A percentile compares a stretch with the other conserved stretches of the same genome.
Conservation (phyloP, 1,140 invertebrate genomes). For the Catajapyx aquilonaris region DNA sequence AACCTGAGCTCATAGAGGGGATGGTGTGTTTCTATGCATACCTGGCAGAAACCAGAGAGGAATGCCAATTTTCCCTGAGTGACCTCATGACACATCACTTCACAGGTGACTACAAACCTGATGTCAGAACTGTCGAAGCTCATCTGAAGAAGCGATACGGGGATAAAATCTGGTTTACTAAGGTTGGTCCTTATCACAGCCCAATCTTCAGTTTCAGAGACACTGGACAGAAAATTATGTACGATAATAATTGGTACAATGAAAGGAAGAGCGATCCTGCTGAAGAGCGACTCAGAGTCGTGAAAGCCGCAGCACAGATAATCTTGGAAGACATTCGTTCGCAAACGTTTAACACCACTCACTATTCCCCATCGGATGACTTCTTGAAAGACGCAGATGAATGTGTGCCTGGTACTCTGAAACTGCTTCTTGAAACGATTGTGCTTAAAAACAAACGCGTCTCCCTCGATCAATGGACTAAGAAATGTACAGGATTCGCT, state of each 20-base stretch:
- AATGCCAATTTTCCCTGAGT: constrained; percentile 5
- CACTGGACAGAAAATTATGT: constrained; percentile 7
- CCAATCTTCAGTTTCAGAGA: constrained; percentile 6
- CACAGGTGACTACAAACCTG: constrained; percentile 5
- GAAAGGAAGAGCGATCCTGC: neutral
- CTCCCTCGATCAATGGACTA: constrained; percentile 6
- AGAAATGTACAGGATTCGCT: constrained; percentile 7
- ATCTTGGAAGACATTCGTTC: constrained; percentile 7
- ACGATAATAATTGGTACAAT: constrained; percentile 6
- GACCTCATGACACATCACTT: constrained; percentile 3
- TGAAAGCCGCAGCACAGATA: constrained; percentile 7
- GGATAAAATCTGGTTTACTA: constrained; percentile 6
- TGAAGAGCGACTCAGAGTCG: constrained; percentile 4
- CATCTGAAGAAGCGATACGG: constrained; percentile 8
- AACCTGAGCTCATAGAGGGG: neutral
- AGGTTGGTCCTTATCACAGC: constrained; percentile 1
- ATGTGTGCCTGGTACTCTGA: constrained; percentile 6
- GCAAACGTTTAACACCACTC: constrained; percentile 5
- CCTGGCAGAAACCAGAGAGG: constrained; percentile 4
- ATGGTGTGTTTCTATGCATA: constrained; percentile 5
- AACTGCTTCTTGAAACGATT: constrained; percentile 8
- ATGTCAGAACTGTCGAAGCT: constrained; percentile 8
- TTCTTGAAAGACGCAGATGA: constrained; percentile 4
- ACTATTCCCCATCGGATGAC: constrained; percentile 7
- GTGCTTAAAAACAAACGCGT: constrained; percentile 7